Percentiles rank a stretch among this genome's conserved stretches.
phyloP scores from a whole-genome alignment of 1,140 invertebrate genomes.

The Drosophila micromelanica region DNA sequence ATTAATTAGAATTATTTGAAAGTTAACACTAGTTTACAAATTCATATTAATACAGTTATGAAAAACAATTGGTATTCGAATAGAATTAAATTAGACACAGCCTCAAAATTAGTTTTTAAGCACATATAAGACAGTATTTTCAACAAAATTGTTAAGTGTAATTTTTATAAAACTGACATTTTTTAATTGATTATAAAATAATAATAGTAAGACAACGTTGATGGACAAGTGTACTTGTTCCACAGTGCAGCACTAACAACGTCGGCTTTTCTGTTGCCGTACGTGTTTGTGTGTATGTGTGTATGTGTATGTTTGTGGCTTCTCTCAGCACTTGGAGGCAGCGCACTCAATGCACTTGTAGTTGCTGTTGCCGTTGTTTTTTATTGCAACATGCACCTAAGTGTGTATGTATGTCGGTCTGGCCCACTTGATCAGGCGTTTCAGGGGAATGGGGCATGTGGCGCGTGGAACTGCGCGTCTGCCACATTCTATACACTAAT shows the following conservation, averaged over 20 bases:
- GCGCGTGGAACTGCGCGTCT: slow-evolving; percentile 13
- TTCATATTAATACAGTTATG: too few species aligned
- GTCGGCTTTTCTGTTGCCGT: slow-evolving; percentile 25
- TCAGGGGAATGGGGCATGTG: background rate
- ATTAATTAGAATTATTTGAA: too few species aligned
- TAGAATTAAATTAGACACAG: too few species aligned
- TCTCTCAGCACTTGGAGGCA: slow-evolving; percentile 64
- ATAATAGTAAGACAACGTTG: too few species aligned
- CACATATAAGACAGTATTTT: too few species aligned
- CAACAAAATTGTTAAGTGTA: too few species aligned
- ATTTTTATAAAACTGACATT: too few species aligned
- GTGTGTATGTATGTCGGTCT: slow-evolving; percentile 40
- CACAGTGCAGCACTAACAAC: slow-evolving; percentile 32
- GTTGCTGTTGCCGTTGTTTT: slow-evolving; percentile 42
- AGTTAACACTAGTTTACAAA: too few species aligned
- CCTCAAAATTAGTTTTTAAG: too few species aligned
- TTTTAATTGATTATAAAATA: too few species aligned
- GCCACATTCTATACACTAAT: slow-evolving; percentile 54
- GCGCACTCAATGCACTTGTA: slow-evolving; percentile 68
- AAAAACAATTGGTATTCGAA: too few species aligned
- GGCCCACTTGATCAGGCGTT: slow-evolving; percentile 59
- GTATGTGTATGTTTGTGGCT: slow-evolving; percentile 67
- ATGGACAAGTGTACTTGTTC: background rate
- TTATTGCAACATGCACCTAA: slow-evolving; percentile 65
- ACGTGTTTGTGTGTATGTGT: slow-evolving; percentile 4